Percentiles rank a stretch among this genome's conserved stretches.
Conservation (phyloP, 2,797 vertebrate genomes). For the Rhinella marina region DNA sequence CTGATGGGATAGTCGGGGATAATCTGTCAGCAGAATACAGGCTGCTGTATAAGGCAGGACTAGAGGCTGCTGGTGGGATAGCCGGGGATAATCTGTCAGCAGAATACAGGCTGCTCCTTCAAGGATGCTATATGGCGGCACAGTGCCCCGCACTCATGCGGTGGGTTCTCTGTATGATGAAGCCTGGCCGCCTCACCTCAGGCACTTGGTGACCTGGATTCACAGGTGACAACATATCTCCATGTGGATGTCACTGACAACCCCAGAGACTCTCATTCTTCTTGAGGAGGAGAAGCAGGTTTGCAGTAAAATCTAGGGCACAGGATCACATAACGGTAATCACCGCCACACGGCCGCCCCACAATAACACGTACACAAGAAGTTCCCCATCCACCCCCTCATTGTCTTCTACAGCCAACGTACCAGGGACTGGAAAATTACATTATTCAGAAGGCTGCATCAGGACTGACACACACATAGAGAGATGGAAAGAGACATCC, state of each 20-base stretch:
- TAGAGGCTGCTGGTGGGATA: too few relatives aligned
- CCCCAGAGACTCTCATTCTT: not conserved
- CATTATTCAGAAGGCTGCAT: conserved; percentile 3
- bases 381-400: not conserved
- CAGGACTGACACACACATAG: not conserved
- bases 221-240: conserved; percentile 34
- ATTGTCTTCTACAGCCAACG: not conserved
- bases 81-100: too few relatives aligned
- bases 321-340: conserved; percentile 23
- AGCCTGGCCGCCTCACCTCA: not conserved
- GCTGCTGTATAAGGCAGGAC: too few relatives aligned
- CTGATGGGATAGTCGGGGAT: too few relatives aligned
- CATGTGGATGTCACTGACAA: conserved; percentile 1
- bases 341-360: not conserved
- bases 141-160: too few relatives aligned
- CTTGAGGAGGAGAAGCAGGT: not conserved
- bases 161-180: not conserved
- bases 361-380: not conserved
- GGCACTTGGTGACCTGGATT: conserved; percentile 43
- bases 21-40: too few relatives aligned
- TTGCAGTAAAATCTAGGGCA: conserved; percentile 28
- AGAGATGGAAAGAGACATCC: not conserved
- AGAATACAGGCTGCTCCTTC: too few relatives aligned
- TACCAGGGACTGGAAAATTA: not conserved
- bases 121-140: too few relatives aligned